Conservation (phyloP, 2,888 invertebrate species). For the Patella caerulea region DNA sequence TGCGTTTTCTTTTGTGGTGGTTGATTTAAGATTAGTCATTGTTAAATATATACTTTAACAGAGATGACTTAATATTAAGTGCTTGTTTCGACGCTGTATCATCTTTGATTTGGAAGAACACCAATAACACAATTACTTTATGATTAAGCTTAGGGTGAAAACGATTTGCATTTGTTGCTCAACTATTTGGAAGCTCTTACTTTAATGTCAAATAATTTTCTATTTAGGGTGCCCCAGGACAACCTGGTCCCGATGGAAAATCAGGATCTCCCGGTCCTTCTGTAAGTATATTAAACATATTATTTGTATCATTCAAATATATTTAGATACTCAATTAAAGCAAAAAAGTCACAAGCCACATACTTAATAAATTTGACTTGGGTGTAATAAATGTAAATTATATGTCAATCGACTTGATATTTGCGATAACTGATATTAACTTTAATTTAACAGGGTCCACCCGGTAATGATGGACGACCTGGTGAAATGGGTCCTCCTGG, state of each 20-base stretch:
- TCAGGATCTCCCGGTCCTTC: slow-evolving; percentile 59
- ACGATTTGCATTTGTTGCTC: too few species aligned
- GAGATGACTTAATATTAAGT: too few species aligned
- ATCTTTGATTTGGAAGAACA: too few species aligned
- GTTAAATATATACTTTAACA: too few species aligned
- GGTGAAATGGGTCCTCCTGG: slow-evolving; percentile 79
- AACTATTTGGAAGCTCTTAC: too few species aligned
- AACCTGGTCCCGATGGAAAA: slow-evolving; percentile 57
- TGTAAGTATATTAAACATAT: slow-evolving; percentile 43
- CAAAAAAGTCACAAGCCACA: not conserved
- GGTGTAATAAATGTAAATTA: not conserved
- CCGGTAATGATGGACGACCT: slow-evolving; percentile 84
- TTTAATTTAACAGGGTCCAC: slow-evolving; percentile 69
- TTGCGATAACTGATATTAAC: not conserved
- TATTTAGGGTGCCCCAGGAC: slow-evolving; percentile 54
- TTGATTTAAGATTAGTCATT: too few species aligned
- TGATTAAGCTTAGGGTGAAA: too few species aligned
- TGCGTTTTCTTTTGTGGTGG: too few species aligned
- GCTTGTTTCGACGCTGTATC: too few species aligned
- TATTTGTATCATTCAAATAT: too few species aligned
- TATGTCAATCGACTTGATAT: not conserved
- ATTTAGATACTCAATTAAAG: not conserved
- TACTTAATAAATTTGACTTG: not conserved
- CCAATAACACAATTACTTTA: too few species aligned
- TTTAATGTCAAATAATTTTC: not conserved